Base-by-base conservation (phyloP, 2,888 invertebrate genomes). In the Creontiades dilutus region DNA sequence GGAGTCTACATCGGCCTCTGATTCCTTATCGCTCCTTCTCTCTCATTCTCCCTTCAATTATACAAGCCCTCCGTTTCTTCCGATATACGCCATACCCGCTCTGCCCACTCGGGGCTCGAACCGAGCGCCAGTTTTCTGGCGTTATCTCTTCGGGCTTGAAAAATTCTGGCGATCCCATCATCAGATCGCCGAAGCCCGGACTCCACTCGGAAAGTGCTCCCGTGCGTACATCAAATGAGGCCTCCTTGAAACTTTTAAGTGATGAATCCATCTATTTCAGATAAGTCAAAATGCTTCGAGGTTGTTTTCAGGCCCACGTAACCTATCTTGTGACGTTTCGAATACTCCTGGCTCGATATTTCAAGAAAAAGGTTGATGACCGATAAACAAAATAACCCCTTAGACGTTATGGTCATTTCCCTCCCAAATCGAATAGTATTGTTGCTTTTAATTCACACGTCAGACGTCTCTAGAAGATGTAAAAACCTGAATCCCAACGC, bases 241-340 rank as follows among this genome's bases (percentile, higher is more conserved):
- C n/a, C 78, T 46, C 28, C 3, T 47, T n/a, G 14, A 46, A 37
- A 47, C 78, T 19, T 37, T n/a, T 78, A 78, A 88, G 52, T 80
- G 88, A 88, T 80, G 88, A 88, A 88, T 88, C 88, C 80, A 80
- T 88, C 78, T 78, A 37, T 23, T 80, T 88, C 55, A 55, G 88
- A 88, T 88, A 87, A 87, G 88, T 52, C 78, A 19, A 75, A 86
- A 86, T 75, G 86, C 75, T 47, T 27, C 68, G 37, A 61, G 86
- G 23, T 14, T 86, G 86, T 86, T 86, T 75, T 27, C 19, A 48
- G 52, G 16, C 86, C 75, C 75, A 75, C 75, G 75, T 86, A 75
- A 52, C 23, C 47, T 52, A 82, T 80, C 28, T 37, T 37, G 11
- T 82, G 82, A 52, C 52, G 3, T 68, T 9, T 12, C 23, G 68